Percentiles rank a stretch among this genome's conserved stretches.
phyloP scores from a whole-genome alignment of 1,140 invertebrate species.

The Fopius arisanus region DNA sequence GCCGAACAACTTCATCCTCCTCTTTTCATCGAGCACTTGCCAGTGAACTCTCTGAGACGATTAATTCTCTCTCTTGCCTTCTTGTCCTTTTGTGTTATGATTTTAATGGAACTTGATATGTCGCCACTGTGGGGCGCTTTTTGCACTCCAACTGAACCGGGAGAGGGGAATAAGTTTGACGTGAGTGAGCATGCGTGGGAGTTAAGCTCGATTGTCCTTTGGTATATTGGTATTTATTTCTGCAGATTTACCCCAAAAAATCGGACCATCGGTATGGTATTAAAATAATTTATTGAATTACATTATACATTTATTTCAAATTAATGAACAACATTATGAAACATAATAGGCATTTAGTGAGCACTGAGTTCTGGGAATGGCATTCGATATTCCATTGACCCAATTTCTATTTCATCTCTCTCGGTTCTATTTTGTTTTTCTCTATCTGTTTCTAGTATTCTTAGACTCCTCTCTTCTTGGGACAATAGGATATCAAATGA shows the following conservation, averaged over 20 bases:
- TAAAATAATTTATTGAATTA: neutral
- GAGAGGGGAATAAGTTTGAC: neutral
- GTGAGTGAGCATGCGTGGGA: neutral
- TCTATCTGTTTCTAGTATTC: neutral
- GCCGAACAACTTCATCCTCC: too few relatives aligned
- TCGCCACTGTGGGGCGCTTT: neutral
- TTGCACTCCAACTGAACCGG: neutral
- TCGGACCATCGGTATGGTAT: neutral
- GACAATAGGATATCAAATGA: neutral
- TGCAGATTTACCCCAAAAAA: too few relatives aligned
- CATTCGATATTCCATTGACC: conserved; percentile 7
- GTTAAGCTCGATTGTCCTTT: neutral
- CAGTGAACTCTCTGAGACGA: neutral
- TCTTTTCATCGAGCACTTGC: neutral
- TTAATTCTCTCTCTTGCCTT: neutral
- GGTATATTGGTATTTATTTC: neutral
- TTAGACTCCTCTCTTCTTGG: neutral
- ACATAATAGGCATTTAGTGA: neutral
- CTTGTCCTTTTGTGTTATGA: neutral
- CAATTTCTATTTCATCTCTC: neutral
- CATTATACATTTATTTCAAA: neutral
- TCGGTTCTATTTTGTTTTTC: neutral
- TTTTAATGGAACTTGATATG: neutral
- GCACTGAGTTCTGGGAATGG: neutral
- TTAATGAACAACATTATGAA: neutral